Evolutionary conservation across 2,888 invertebrate species (phyloP).

Genomic region (Mimumesa dahlbomi): DNA sequence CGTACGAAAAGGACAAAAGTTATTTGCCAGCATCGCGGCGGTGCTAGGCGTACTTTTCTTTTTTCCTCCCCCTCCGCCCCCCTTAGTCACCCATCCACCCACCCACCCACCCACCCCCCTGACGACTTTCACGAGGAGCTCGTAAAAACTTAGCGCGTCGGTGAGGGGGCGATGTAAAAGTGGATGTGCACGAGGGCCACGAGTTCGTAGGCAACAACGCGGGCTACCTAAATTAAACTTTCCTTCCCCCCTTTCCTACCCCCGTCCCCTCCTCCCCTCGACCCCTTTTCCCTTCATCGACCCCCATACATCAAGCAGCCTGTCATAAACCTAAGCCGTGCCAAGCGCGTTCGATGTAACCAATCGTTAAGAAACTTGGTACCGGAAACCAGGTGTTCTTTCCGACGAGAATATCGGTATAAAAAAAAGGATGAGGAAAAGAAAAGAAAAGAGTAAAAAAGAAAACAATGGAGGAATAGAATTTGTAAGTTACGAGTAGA

Average conservation of each 20-base stretch:
- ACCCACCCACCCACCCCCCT: background rate
- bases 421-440: constrained; percentile 5
- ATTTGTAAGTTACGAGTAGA: too few relatives aligned
- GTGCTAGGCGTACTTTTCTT: background rate
- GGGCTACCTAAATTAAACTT: constrained; percentile 71
- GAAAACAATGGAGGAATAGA: background rate
- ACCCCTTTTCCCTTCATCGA: constrained; percentile 15
- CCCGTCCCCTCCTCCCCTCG: constrained; percentile 48
- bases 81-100: background rate
- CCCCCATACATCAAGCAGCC: constrained; percentile 63
- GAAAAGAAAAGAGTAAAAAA: background rate
- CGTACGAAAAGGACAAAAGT: constrained; percentile 44
- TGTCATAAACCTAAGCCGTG: constrained; percentile 64
- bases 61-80: background rate
- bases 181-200: constrained; percentile 44
- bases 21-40: constrained; percentile 38
- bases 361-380: constrained; percentile 53
- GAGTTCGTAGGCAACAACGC: constrained; percentile 48
- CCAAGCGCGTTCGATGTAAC: constrained; percentile 56
- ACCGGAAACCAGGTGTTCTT: constrained; percentile 56
- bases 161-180: constrained; percentile 25
- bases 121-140: constrained; percentile 40
- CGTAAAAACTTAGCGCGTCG: constrained; percentile 53
- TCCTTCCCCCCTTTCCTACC: constrained; percentile 51
- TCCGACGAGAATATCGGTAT: constrained; percentile 33